Evolutionary conservation across 2,113 vertebrate genomes (phyloP), one percentile per base, ranked within the genome.

Genomic region (Oncorhynchus gorbuscha): DNA sequence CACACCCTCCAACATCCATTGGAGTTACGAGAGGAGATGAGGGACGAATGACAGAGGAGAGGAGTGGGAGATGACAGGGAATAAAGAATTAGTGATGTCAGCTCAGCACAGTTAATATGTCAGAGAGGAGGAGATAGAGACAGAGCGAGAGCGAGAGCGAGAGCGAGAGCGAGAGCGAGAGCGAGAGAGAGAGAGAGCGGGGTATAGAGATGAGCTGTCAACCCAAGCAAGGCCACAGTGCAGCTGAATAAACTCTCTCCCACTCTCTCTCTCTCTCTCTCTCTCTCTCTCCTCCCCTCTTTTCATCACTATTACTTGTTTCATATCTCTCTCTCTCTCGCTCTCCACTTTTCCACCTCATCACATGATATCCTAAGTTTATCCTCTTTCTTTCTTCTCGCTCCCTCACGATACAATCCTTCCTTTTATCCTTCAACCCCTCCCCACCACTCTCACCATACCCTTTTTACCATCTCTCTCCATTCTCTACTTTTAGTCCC

Each of bases 221-320:
- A 55, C 51, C 16, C 51, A 55, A 78, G 73, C 51, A 55, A 78
- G 73, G 83, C 73, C 83, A 78, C 69, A 18, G 39, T 75, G 75
- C 81, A 79, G 85, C 85, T 86, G 84, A 87, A 81, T 85, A 79
- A 88, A 81, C 78, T 5, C 14, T 24, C 55, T 16, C 59, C 3
- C 59, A 22, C 59, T 22, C 59, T 16, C 59, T 16, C 55, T 18
- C 55, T 18, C 16, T 8, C 51, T 16, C 59, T 16, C 59, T 22
- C 59, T 16, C 59, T 16, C 55, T 18, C 55, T 18, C 16, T 8
- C 51, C 14, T 55, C 51, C 16, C 3, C 51, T 35, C 51, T 55
- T 14, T 55, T 55, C 12, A 55, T 35, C 51, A 55, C 51, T 55
- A 55, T 45, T 9, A 45, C 39, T 39, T 39, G 39, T 48, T 71